Percentiles rank a stretch among this genome's conserved stretches.
Evolutionary conservation across 2,113 vertebrate species (phyloP).

Genomic region (Manacus vitellinus): DNA sequence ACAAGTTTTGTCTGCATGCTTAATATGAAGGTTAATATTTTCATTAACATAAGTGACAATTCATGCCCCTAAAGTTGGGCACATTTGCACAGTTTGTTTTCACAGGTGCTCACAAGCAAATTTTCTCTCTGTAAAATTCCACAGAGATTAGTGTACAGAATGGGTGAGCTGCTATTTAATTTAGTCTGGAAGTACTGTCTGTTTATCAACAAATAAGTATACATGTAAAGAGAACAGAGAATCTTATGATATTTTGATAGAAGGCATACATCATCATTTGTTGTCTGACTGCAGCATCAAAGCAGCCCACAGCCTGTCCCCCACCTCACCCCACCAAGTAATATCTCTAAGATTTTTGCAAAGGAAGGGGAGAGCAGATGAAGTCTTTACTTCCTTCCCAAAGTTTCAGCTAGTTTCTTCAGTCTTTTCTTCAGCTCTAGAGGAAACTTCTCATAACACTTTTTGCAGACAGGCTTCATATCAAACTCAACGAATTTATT

Average conservation of each 20-base stretch:
- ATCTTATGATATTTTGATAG: background rate
- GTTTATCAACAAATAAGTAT: background rate
- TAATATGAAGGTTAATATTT: background rate
- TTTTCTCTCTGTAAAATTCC: background rate
- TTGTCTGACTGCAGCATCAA: constrained; percentile 34
- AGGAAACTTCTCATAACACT: constrained; percentile 98
- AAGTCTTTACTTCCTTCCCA: constrained; percentile 87
- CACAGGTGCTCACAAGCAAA: background rate
- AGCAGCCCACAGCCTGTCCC: background rate
- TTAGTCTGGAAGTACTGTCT: constrained; percentile 4
- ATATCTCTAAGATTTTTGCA: constrained; percentile 5
- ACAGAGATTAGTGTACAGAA: background rate
- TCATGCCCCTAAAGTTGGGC: background rate
- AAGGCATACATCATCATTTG: background rate
- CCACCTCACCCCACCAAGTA: background rate
- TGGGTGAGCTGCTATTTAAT: background rate
- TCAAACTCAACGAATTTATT: constrained; percentile 99
- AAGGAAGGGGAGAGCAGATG: background rate
- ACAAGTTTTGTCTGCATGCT: background rate
- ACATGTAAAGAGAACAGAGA: background rate
- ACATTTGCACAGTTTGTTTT: background rate
- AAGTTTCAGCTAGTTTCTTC: constrained; percentile 94
- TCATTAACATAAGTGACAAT: background rate
- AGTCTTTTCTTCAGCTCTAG: constrained; percentile 98
- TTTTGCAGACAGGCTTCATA: constrained; percentile 99